A percentile compares a stretch with the other conserved stretches of the same genome.
Conservation (phyloP, 2,797 vertebrate genomes). For the Sebastes oblongus region DNA sequence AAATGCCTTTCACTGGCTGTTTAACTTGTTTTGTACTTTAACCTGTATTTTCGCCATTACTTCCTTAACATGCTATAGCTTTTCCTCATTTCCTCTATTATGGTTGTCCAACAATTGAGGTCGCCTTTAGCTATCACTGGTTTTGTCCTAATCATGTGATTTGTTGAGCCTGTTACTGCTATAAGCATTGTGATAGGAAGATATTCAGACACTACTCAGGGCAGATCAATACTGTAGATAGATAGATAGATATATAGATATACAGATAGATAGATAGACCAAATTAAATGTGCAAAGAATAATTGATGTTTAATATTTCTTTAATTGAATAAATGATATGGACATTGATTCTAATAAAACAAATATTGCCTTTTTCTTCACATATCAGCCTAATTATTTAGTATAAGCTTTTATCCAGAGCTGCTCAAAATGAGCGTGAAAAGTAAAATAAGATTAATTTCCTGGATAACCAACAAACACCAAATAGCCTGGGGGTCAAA, state of each 20-base stretch:
- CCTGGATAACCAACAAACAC: slow-evolving; percentile 14
- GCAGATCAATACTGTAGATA: too few species aligned
- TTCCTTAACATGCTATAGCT: neutral
- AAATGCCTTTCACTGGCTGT: neutral
- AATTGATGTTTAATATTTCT: neutral
- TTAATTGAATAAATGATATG: neutral
- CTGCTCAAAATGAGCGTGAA: slow-evolving; percentile 8
- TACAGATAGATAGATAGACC: neutral
- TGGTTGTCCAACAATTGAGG: neutral
- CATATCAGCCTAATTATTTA: neutral
- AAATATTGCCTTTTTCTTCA: neutral
- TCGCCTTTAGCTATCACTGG: neutral
- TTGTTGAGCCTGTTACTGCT: neutral
- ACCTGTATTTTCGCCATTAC: neutral
- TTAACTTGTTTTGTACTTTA: neutral
- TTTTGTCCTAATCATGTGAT: neutral
- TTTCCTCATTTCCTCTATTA: neutral
- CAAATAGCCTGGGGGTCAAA: slow-evolving; percentile 23
- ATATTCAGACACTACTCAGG: neutral
- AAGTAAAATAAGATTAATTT: slow-evolving; percentile 18
- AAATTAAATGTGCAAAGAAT: neutral
- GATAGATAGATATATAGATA: neutral
- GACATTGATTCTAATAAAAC: neutral
- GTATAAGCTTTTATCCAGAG: neutral
- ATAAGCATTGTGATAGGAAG: neutral